Percentiles rank a stretch among this genome's conserved stretches.
phyloP scores from a whole-genome alignment of 2,797 vertebrate species.

The Gymnothorax javanicus region DNA sequence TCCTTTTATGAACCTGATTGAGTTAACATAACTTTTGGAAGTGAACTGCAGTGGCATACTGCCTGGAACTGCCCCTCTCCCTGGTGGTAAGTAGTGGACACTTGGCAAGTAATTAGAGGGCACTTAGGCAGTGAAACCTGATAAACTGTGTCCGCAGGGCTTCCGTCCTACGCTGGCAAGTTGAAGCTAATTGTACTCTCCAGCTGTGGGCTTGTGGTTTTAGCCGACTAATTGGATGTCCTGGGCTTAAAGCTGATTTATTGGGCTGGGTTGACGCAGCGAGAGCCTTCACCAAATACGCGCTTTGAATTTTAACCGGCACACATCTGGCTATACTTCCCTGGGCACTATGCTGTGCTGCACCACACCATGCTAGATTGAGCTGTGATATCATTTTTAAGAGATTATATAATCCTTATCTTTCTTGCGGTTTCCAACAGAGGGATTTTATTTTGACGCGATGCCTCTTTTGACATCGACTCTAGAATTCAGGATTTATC shows the following conservation, averaged over 20 bases:
- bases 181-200: slow-evolving; percentile 3
- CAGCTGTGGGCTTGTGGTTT: neutral
- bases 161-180: neutral
- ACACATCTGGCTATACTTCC: neutral
- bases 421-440: neutral
- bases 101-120: slow-evolving; percentile 2
- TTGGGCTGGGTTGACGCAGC: neutral
- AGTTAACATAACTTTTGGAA: neutral
- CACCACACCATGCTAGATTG: neutral
- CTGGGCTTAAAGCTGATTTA: slow-evolving; percentile 8
- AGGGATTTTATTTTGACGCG: neutral
- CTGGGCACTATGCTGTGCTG: neutral
- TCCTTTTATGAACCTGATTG: neutral
- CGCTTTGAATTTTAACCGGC: slow-evolving; percentile 1
- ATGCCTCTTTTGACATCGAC: neutral
- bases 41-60: neutral
- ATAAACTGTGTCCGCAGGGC: slow-evolving; percentile 3
- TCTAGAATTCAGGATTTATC: neutral
- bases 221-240: neutral
- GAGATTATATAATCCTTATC: neutral
- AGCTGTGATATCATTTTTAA: neutral
- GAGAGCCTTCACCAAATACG: neutral
- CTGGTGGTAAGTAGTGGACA: neutral
- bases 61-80: neutral
- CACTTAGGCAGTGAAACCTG: neutral